Evolutionary conservation across 2,888 invertebrate genomes (phyloP).

Genomic region (Psylliodes chrysocephalus): DNA sequence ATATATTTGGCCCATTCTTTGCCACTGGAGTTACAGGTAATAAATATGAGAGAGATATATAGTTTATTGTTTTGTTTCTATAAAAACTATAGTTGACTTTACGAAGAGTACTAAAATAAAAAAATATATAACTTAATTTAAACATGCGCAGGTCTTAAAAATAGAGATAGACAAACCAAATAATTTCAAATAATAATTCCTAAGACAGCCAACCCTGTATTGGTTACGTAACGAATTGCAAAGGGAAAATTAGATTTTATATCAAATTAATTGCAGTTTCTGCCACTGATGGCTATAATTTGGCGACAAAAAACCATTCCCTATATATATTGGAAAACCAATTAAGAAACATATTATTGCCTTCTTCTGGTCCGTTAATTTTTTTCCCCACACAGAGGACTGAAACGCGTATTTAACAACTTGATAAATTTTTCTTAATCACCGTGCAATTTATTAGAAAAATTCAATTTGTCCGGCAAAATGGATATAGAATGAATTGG

Average conservation of each 20-base stretch:
- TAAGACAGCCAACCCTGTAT: constrained; percentile 5
- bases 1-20: too few relatives aligned
- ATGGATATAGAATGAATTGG: background rate
- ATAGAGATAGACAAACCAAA: too few relatives aligned
- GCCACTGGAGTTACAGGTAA: too few relatives aligned
- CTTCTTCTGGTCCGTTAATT: constrained; percentile 54
- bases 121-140: too few relatives aligned
- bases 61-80: too few relatives aligned
- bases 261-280: constrained; percentile 41
- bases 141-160: too few relatives aligned
- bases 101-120: too few relatives aligned
- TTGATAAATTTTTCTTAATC: constrained; percentile 50
- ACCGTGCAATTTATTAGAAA: constrained; percentile 46
- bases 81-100: too few relatives aligned
- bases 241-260: constrained; percentile 35
- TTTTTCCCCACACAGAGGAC: constrained; percentile 49
- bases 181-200: too few relatives aligned
- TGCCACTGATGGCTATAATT: constrained; percentile 39
- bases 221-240: constrained; percentile 21
- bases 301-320: constrained; percentile 33
- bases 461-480: constrained; percentile 15
- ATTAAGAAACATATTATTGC: constrained; percentile 48
- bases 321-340: constrained; percentile 41
- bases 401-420: constrained; percentile 41
- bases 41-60: too few relatives aligned